phyloP scores from a whole-genome alignment of 1,140 invertebrate genomes.

The Camponotus pennsylvanicus region DNA sequence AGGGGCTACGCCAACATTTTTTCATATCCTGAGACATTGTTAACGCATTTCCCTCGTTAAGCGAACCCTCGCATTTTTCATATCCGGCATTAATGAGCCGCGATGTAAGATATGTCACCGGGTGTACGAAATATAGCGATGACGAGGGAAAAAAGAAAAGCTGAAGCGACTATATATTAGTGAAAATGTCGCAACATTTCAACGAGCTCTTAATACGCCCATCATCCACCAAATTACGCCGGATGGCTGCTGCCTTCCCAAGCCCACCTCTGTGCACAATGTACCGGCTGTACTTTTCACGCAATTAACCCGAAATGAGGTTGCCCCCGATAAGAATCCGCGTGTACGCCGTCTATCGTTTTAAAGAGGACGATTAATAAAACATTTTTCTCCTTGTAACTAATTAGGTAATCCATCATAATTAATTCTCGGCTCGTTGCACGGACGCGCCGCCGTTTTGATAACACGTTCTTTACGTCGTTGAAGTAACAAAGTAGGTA shows the following conservation, averaged over 20 bases:
- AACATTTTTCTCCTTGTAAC: slow-evolving; percentile 18
- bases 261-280: background rate
- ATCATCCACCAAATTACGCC: slow-evolving; percentile 68
- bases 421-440: slow-evolving; percentile 22
- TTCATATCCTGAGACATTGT: background rate
- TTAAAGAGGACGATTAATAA: slow-evolving; percentile 46
- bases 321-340: slow-evolving; percentile 47
- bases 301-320: slow-evolving; percentile 65
- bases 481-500: slow-evolving; percentile 33
- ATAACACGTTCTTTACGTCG: slow-evolving; percentile 15
- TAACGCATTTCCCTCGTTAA: slow-evolving; percentile 29
- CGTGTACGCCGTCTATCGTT: background rate
- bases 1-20: background rate
- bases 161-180: slow-evolving; percentile 18
- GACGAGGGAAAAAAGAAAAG: slow-evolving; percentile 4
- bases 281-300: slow-evolving; percentile 65
- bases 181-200: slow-evolving; percentile 58
- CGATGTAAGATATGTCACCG: slow-evolving; percentile 27
- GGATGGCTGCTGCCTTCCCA: slow-evolving; percentile 23
- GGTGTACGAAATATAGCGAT: slow-evolving; percentile 38
- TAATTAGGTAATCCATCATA: slow-evolving; percentile 57
- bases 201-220: slow-evolving; percentile 57
- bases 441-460: background rate
- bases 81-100: slow-evolving; percentile 35
- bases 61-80: slow-evolving; percentile 28